A percentile compares a stretch with the other conserved stretches of the same genome.
Conservation (phyloP, 2,797 vertebrate genomes). For the Crenichthys baileyi region DNA sequence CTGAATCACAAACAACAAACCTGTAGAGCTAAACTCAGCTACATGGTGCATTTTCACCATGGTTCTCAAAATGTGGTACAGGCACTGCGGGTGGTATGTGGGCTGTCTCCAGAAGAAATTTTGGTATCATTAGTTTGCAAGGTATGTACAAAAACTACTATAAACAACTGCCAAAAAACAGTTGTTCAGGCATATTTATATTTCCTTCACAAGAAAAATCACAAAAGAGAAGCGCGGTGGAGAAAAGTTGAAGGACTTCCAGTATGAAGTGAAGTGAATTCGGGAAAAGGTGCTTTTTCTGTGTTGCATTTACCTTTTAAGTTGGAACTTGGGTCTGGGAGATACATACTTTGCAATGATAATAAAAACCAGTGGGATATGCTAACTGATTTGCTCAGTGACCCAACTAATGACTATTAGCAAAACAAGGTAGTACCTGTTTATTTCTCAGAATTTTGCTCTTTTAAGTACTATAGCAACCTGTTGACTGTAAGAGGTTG, state of each 20-base stretch:
- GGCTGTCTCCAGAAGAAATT: neutral
- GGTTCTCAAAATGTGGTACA: neutral
- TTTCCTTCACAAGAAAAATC: neutral
- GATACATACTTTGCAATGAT: neutral
- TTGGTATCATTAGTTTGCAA: neutral
- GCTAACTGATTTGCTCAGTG: neutral
- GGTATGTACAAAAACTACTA: neutral
- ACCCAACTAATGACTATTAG: neutral
- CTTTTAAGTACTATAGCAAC: neutral
- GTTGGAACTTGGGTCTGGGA: neutral
- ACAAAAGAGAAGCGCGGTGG: neutral
- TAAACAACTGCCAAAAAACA: neutral
- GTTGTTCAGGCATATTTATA: neutral
- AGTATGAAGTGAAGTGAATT: neutral
- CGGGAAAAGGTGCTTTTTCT: neutral
- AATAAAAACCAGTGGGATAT: neutral
- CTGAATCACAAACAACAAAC: slow-evolving; percentile 11
- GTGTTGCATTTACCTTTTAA: neutral
- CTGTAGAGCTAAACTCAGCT: slow-evolving; percentile 17
- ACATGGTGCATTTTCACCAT: neutral
- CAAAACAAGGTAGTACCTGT: neutral
- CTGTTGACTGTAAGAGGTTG: neutral
- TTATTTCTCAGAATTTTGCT: neutral
- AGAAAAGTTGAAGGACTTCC: neutral
- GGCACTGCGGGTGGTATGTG: neutral